These are phyloP conservation scores for Luscinia luscinia DNA, from an alignment of 2,797 vertebrate species.

Conservation along the genomic window DNA sequence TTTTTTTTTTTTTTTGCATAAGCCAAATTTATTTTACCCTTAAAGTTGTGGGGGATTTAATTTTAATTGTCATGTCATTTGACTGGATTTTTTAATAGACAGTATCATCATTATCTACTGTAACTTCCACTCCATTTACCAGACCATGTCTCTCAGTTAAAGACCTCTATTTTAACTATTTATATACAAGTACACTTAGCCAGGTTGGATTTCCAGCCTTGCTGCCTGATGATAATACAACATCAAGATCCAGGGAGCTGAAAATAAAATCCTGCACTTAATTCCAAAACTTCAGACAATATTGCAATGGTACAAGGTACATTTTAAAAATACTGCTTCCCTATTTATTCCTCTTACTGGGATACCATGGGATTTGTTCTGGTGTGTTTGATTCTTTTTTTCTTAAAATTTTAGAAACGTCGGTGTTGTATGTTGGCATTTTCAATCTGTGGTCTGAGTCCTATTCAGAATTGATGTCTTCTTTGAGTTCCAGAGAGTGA, in stretches of 20 bases:
- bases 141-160: background rate
- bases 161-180: background rate
- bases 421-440: background rate
- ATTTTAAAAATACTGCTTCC: background rate
- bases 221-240: background rate
- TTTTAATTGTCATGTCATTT: background rate
- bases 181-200: background rate
- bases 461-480: background rate
- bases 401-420: background rate
- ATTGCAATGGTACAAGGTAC: background rate
- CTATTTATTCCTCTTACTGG: background rate
- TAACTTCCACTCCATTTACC: background rate
- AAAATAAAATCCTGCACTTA: background rate
- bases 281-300: background rate
- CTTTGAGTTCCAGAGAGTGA: constrained; percentile 2
- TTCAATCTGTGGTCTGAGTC: background rate
- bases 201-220: background rate
- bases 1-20: background rate
- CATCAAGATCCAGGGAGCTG: background rate
- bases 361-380: background rate
- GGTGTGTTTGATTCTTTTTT: background rate
- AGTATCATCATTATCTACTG: background rate
- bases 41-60: background rate
- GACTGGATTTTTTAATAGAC: background rate
- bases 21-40: background rate